A percentile compares a stretch with the other conserved stretches of the same genome.
Evolutionary conservation across 2,113 vertebrate species (phyloP).

Genomic region (Cololabis saira): DNA sequence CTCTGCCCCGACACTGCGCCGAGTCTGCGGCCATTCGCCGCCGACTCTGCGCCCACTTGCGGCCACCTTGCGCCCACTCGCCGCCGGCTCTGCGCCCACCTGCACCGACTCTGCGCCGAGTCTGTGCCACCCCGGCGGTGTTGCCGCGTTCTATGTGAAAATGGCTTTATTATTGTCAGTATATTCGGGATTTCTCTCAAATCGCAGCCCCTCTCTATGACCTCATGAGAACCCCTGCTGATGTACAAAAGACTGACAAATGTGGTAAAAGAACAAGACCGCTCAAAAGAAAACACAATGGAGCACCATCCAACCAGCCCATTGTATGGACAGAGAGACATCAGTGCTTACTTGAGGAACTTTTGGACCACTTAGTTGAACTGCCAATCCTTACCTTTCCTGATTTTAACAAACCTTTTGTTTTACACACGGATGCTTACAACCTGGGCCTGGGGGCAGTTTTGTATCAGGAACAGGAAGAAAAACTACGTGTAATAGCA

Average conservation of each 20-base stretch:
- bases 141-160: no score
- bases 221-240: neutral
- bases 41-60: neutral
- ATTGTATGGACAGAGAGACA: no score
- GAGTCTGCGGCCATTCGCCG: neutral
- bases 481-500: neutral
- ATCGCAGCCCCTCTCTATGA: neutral
- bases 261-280: neutral
- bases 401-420: constrained; percentile 3
- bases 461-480: constrained; percentile 3
- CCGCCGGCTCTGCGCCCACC: no score
- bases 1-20: neutral
- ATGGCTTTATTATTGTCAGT: neutral
- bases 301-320: no score
- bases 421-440: neutral
- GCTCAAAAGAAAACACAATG: no score
- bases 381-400: no score
- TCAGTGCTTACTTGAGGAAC: no score
- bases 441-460: neutral
- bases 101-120: no score
- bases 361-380: no score
- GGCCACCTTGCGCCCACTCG: no score
- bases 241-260: neutral
- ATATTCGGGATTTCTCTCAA: neutral
- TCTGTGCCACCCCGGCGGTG: no score